phyloP scores from a whole-genome alignment of 2,888 invertebrate genomes.

The Conistra vaccinii region DNA sequence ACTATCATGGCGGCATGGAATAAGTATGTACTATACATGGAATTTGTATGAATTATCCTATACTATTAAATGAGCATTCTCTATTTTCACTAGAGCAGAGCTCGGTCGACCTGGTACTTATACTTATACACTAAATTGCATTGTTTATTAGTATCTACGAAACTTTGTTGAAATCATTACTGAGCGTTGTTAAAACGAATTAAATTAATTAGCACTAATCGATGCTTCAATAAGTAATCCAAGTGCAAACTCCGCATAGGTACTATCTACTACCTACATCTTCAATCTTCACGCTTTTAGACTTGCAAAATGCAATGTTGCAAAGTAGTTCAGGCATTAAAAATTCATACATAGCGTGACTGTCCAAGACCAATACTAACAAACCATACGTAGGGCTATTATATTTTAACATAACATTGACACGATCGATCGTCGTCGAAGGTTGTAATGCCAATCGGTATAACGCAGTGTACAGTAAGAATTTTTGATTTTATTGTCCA shows the following conservation, averaged over 20 bases:
- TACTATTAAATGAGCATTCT: too few species aligned
- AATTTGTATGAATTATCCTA: too few species aligned
- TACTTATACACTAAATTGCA: not conserved
- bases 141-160: constrained; percentile 15
- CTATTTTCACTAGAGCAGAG: too few species aligned
- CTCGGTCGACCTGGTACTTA: too few species aligned
- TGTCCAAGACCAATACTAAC: constrained; percentile 6
- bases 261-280: not conserved
- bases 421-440: constrained; percentile 64
- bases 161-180: not conserved
- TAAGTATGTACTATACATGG: too few species aligned
- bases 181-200: not conserved
- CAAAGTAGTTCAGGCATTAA: constrained; percentile 19
- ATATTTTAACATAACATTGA: constrained; percentile 63
- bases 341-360: constrained; percentile 30
- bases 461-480: constrained; percentile 26
- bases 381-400: constrained; percentile 42
- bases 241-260: not conserved
- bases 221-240: not conserved
- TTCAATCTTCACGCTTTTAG: not conserved
- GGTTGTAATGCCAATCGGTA: constrained; percentile 46
- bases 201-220: not conserved
- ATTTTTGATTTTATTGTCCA: constrained; percentile 15
- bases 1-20: too few species aligned
- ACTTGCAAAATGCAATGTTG: constrained; percentile 21